Conservation (phyloP, 2,797 vertebrate species). For the Sparus aurata region DNA sequence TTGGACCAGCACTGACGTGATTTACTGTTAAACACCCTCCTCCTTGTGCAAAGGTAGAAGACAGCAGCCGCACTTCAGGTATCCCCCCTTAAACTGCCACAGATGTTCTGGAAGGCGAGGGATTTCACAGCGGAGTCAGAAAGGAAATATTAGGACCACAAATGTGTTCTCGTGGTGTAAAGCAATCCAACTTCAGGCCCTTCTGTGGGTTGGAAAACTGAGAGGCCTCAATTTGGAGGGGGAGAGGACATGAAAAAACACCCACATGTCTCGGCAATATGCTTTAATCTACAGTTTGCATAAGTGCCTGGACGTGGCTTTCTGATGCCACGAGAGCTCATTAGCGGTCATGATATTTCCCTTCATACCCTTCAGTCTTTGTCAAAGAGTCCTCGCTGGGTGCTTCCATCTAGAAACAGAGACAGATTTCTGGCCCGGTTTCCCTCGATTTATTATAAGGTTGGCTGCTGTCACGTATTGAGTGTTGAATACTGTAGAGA, state of each 20-base stretch:
- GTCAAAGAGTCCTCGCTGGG: conserved; percentile 46
- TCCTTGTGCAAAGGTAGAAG: conserved; percentile 28
- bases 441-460: conserved; percentile 15
- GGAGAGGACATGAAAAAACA: conserved; percentile 41
- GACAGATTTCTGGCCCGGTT: conserved; percentile 17
- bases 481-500: conserved; percentile 11
- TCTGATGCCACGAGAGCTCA: conserved; percentile 46
- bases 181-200: conserved; percentile 34
- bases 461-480: conserved; percentile 12
- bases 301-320: conserved; percentile 39
- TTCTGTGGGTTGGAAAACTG: conserved; percentile 62
- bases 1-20: conserved; percentile 3
- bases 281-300: conserved; percentile 40
- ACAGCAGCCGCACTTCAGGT: conserved; percentile 41
- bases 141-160: conserved; percentile 70
- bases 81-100: conserved; percentile 35
- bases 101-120: conserved; percentile 48
- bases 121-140: conserved; percentile 52
- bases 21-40: conserved; percentile 20
- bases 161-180: conserved; percentile 56
- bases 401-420: conserved; percentile 30
- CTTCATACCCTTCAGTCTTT: conserved; percentile 39
- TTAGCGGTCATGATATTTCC: conserved; percentile 67
- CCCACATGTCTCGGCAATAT: conserved; percentile 40
- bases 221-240: conserved; percentile 44